A percentile compares a stretch with the other conserved stretches of the same genome.
phyloP scores from a whole-genome alignment of 2,888 invertebrate genomes.

The Drosophila antonietae region DNA sequence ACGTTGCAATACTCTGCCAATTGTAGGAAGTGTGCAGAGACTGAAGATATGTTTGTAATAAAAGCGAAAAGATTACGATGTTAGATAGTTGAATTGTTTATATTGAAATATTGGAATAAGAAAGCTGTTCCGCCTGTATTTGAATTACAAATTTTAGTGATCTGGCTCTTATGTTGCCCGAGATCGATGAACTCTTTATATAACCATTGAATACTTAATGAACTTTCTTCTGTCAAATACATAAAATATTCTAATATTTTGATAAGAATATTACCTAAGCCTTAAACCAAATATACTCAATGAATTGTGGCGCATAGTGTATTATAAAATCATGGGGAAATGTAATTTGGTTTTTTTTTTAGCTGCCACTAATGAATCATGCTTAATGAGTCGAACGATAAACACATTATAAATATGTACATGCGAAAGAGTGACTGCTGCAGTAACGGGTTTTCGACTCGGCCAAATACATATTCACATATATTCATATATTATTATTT shows the following conservation, averaged over 20 bases:
- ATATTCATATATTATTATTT: slow-evolving; percentile 1
- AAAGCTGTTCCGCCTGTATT: no score
- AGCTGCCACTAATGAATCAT: slow-evolving; percentile 6
- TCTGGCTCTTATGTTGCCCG: no score
- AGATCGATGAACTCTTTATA: background rate
- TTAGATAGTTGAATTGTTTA: background rate
- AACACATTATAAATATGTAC: slow-evolving; percentile 1
- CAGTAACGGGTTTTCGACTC: background rate
- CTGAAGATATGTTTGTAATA: background rate
- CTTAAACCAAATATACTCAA: background rate
- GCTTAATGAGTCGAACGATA: slow-evolving; percentile 13
- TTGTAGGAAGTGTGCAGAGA: background rate
- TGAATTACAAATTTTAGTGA: background rate
- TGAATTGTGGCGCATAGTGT: background rate
- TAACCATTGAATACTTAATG: background rate
- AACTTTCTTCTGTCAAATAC: background rate
- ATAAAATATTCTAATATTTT: background rate
- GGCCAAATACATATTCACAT: background rate
- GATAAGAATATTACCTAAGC: background rate
- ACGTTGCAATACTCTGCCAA: background rate
- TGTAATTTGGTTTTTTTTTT: background rate
- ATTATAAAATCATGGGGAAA: slow-evolving; percentile 2
- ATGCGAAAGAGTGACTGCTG: slow-evolving; percentile 4
- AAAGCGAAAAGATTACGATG: background rate
- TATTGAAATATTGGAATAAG: background rate